Conservation (phyloP, 2,797 vertebrate genomes). For the Hypotaenidia okinawae region DNA sequence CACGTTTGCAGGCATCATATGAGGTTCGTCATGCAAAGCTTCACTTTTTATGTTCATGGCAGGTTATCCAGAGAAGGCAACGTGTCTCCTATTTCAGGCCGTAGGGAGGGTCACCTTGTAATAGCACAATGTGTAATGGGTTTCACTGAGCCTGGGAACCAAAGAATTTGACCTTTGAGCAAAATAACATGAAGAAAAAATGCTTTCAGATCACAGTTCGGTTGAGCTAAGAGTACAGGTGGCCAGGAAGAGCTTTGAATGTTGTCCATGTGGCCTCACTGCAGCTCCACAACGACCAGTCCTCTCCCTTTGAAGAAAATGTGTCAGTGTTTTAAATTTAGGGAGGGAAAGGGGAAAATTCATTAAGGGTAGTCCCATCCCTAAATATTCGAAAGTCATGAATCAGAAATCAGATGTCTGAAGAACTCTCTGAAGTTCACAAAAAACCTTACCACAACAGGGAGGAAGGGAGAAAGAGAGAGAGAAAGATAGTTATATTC, state of each 20-base stretch:
- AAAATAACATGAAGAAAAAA: constrained; percentile 67
- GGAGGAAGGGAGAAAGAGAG: too few species aligned
- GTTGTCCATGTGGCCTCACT: neutral
- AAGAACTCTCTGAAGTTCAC: neutral
- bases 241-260: neutral
- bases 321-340: neutral
- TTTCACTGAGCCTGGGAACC: constrained; percentile 62
- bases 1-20: neutral
- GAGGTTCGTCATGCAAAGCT: neutral
- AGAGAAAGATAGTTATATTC: neutral
- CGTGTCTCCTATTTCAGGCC: constrained; percentile 41
- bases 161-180: constrained; percentile 74
- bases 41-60: neutral
- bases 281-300: neutral
- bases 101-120: constrained; percentile 31
- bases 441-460: neutral
- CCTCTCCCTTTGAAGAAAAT: neutral
- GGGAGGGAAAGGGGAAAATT: neutral
- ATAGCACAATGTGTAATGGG: constrained; percentile 23
- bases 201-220: neutral
- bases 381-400: neutral
- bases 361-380: neutral
- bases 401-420: neutral
- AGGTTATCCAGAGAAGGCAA: constrained; percentile 2
- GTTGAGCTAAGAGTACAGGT: constrained; percentile 57